Conservation (phyloP, 2,888 invertebrate species). For the Drosophila silvestris region DNA sequence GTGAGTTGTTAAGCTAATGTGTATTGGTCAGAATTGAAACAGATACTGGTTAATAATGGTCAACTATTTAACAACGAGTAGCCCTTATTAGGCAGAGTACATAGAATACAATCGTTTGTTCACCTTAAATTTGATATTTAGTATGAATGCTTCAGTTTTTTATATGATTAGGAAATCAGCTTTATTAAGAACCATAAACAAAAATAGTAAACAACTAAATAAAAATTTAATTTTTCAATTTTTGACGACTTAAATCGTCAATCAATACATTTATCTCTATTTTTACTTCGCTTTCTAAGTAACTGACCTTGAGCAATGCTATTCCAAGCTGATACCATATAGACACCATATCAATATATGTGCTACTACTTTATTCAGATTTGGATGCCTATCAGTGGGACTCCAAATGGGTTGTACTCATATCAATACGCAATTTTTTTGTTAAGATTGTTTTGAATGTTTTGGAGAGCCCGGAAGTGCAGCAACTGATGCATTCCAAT, state of each 20-base stretch:
- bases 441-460: conserved; percentile 38
- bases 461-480: conserved; percentile 50
- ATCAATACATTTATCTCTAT: background rate
- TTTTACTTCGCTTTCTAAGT: background rate
- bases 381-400: background rate
- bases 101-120: background rate
- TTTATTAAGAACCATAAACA: background rate
- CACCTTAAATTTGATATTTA: background rate
- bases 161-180: background rate
- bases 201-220: background rate
- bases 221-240: background rate
- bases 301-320: background rate
- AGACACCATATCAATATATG: background rate
- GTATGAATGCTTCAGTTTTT: background rate
- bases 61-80: background rate
- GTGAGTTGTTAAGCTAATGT: conserved; percentile 19
- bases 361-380: conserved; percentile 1
- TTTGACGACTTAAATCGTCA: background rate
- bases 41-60: background rate
- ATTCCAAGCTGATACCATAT: background rate
- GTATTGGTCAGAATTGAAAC: background rate
- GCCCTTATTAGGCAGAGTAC: background rate
- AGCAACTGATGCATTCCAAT: conserved; percentile 73
- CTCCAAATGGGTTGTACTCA: conserved; percentile 16
- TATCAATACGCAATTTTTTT: conserved; percentile 25